Evolutionary conservation across 2,113 vertebrate genomes (phyloP), one percentile per base, ranked within the genome.

Genomic region (Phylloscopus trochiloides): DNA sequence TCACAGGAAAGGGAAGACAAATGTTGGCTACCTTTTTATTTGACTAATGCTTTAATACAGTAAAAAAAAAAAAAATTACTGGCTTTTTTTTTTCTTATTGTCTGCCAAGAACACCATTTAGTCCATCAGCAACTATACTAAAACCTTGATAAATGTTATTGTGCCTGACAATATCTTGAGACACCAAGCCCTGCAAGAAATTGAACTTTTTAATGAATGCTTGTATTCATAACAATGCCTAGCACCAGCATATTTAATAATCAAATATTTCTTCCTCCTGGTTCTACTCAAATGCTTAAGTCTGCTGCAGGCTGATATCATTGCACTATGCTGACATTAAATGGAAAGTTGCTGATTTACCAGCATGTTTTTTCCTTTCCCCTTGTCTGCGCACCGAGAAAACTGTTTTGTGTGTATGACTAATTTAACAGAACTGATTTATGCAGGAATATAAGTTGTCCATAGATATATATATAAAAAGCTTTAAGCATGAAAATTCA

Each of bases 251-350:
- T 24, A 7, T 70, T 80, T 82, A n/a, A 26, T 47, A 88, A 68
- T 51, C 47, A 96, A 90, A 87, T 76, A 58, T 72, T 97, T 79
- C 48, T 74, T 93, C 40, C 50, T 95, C 50, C 61, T 88, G 58
- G 6, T 58, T 50, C 50, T 54, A 45, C 54, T 95, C 57, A 91
- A 70, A 85, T 63, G 58, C 57, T 77, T 93, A 51, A 83, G n/a
- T 43, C 63, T 88, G 54, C 51, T 67, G 43, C 34, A 50, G 87
- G 28, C 45, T 72, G 91, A 62, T 92, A 86, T 42, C 54, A 86
- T 38, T 78, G 25, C 21, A 58, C 34, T 40, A 50, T 58, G 52
- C 65, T 67, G 84, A 86, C 50, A 58, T 34, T 76, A 80, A 54
- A 90, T 62, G 31, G 47, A 29, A 89, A 73, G 29, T 47, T 79